These are phyloP conservation scores for Aphidius colemani DNA, from an alignment of 2,888 invertebrate genomes.

Conservation along the genomic window DNA sequence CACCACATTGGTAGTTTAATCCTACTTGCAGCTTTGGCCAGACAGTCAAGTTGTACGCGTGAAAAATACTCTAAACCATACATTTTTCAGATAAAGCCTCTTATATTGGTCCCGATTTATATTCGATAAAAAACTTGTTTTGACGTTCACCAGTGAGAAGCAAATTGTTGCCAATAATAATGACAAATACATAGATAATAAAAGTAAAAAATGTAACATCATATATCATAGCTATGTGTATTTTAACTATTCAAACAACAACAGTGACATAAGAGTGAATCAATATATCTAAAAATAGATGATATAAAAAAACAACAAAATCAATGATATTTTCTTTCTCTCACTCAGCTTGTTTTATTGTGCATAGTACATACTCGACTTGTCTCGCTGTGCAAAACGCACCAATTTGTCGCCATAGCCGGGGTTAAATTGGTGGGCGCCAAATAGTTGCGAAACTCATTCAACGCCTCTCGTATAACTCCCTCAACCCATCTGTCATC, in stretches of 20 bases:
- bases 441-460: constrained; percentile 28
- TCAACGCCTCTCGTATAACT: constrained; percentile 4
- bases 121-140: constrained; percentile 25
- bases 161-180: neutral
- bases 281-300: neutral
- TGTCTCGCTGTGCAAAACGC: constrained; percentile 15
- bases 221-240: neutral
- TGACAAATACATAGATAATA: neutral
- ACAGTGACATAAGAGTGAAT: neutral
- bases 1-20: constrained; percentile 14
- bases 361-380: neutral
- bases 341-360: neutral
- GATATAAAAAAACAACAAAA: neutral
- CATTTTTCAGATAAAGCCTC: constrained; percentile 21
- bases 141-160: constrained; percentile 17
- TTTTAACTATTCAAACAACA: neutral
- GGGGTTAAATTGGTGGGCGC: constrained; percentile 20
- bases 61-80: constrained; percentile 22
- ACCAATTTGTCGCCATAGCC: constrained; percentile 25
- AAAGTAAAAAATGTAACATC: neutral
- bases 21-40: constrained; percentile 10
- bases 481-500: neutral
- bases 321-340: constrained; percentile 13
- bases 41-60: constrained; percentile 2
- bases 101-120: constrained; percentile 24